phyloP scores from a whole-genome alignment of 2,113 vertebrate species.

The Climacteris rufus region DNA sequence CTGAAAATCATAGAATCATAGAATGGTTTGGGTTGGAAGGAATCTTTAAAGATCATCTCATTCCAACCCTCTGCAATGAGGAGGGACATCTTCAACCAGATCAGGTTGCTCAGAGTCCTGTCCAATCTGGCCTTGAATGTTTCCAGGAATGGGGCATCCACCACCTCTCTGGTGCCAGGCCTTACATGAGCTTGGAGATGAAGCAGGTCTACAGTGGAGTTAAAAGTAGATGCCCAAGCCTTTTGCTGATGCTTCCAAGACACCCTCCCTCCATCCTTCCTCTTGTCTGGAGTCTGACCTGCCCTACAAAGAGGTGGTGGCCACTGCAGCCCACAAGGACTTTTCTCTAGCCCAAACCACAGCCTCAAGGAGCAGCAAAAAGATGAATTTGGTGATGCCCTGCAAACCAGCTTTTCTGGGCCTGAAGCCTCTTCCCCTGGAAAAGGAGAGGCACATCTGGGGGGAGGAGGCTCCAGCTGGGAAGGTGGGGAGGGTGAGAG shows the following conservation, averaged over 20 bases:
- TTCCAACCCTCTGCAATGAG: background rate
- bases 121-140: background rate
- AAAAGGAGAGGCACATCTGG: background rate
- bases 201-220: background rate
- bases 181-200: background rate
- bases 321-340: background rate
- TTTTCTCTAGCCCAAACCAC: background rate
- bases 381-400: background rate
- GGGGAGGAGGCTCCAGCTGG: background rate
- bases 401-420: slow-evolving; percentile 8
- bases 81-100: background rate
- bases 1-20: background rate
- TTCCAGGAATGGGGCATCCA: background rate
- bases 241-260: background rate
- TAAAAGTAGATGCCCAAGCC: background rate
- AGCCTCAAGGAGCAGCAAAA: background rate
- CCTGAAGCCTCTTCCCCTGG: slow-evolving; percentile 20
- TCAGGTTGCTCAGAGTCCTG: background rate
- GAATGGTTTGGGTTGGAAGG: background rate
- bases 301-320: background rate
- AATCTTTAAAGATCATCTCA: background rate
- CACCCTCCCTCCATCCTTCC: background rate
- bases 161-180: background rate
- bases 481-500: slow-evolving; percentile 3
- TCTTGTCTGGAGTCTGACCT: background rate